phyloP scores from a whole-genome alignment of 2,888 invertebrate species.

The Odontocolon sp. region DNA sequence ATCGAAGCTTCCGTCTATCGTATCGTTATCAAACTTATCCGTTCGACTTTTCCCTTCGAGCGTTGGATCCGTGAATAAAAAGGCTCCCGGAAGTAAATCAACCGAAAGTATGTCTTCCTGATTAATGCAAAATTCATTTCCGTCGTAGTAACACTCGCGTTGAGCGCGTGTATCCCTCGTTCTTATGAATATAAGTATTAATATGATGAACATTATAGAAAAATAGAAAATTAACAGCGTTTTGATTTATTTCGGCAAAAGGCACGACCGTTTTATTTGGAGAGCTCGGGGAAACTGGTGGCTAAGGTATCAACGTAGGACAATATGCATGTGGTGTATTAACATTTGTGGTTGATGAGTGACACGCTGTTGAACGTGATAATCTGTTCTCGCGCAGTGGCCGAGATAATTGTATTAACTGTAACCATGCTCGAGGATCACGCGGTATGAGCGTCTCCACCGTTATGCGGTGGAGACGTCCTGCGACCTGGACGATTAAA shows the following conservation, averaged over 20 bases:
- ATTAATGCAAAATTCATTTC: slow-evolving; percentile 80
- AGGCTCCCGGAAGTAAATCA: slow-evolving; percentile 87
- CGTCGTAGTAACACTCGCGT: slow-evolving; percentile 76
- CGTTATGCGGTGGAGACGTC: no score
- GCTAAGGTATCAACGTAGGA: slow-evolving; percentile 26
- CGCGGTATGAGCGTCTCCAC: not conserved
- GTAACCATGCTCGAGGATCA: slow-evolving; percentile 63
- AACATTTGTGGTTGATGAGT: slow-evolving; percentile 26
- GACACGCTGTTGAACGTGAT: slow-evolving; percentile 67
- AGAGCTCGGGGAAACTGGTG: slow-evolving; percentile 14
- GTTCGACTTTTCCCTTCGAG: slow-evolving; percentile 48
- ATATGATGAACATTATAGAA: slow-evolving; percentile 32
- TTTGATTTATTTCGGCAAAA: not conserved
- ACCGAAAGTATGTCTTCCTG: slow-evolving; percentile 86
- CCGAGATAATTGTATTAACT: slow-evolving; percentile 73
- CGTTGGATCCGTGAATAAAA: slow-evolving; percentile 81
- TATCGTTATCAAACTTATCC: slow-evolving; percentile 53
- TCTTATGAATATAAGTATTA: slow-evolving; percentile 24
- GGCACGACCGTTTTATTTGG: not conserved
- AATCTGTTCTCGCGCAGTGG: slow-evolving; percentile 65
- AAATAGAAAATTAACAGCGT: not conserved
- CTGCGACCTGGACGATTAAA: not conserved
- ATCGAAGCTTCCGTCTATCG: slow-evolving; percentile 83
- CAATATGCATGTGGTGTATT: slow-evolving; percentile 12
- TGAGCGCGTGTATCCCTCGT: slow-evolving; percentile 50